A percentile compares a stretch with the other conserved stretches of the same genome.
Evolutionary conservation across 2,888 invertebrate species (phyloP).

Genomic region (Spodoptera picta): DNA sequence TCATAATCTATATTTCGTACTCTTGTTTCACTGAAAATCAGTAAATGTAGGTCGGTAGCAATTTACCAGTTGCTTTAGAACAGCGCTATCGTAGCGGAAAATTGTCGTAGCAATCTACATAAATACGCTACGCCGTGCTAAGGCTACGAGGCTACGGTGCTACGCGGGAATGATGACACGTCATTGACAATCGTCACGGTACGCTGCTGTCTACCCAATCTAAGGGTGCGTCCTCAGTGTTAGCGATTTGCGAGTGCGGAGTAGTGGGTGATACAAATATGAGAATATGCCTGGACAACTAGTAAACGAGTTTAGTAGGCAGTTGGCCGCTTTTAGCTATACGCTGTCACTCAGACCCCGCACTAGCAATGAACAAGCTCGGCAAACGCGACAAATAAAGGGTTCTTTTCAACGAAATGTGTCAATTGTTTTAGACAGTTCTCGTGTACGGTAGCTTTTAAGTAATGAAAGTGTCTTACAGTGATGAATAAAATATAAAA

Average conservation of each 20-base stretch:
- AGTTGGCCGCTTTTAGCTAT: no score
- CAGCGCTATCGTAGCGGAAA: constrained; percentile 27
- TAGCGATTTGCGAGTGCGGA: no score
- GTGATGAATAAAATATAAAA: no score
- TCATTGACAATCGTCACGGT: constrained; percentile 36
- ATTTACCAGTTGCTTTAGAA: constrained; percentile 8
- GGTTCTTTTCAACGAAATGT: constrained; percentile 27
- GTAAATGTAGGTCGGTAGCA: constrained; percentile 3
- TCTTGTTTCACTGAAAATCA: constrained; percentile 11
- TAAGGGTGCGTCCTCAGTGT: background rate
- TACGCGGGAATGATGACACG: constrained; percentile 27
- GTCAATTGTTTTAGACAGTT: constrained; percentile 27
- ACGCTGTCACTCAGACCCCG: background rate
- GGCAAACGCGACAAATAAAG: constrained; percentile 32
- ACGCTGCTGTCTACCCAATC: constrained; percentile 10
- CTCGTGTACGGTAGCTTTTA: no score
- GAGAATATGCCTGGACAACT: no score
- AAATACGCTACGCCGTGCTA: constrained; percentile 14
- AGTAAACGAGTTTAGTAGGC: no score
- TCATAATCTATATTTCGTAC: background rate
- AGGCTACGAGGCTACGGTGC: constrained; percentile 14
- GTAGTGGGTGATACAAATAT: no score
- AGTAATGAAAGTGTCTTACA: constrained; percentile 4
- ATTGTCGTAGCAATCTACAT: constrained; percentile 33
- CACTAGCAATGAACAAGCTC: constrained; percentile 16